Evolutionary conservation across 2,888 invertebrate genomes (phyloP).

Genomic region (Tetramorium bicarinatum): DNA sequence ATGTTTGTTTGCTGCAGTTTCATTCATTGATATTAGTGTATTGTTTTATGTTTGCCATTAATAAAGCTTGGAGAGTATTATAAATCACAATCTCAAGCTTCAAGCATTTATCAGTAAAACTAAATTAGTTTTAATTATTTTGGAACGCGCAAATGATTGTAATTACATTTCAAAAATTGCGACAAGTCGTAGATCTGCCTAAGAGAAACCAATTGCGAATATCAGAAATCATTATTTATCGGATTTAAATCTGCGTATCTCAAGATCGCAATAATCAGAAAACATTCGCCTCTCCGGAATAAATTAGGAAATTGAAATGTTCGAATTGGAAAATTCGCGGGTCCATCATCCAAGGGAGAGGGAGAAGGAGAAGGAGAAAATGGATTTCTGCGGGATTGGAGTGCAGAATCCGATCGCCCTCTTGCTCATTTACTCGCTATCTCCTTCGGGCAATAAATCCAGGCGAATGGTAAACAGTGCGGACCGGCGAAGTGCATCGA

Average conservation of each 20-base stretch:
- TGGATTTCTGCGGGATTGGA: conserved; percentile 57
- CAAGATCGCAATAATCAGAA: background rate
- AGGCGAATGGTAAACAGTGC: conserved; percentile 81
- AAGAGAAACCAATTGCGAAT: background rate
- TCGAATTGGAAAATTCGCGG: background rate
- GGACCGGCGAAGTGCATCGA: conserved; percentile 83
- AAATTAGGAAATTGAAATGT: background rate
- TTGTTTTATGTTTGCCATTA: background rate
- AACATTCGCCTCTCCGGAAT: background rate
- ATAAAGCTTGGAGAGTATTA: background rate
- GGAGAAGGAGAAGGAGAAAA: background rate
- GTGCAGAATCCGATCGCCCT: conserved; percentile 71
- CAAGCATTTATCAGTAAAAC: background rate
- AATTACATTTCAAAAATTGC: background rate
- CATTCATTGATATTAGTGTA: background rate
- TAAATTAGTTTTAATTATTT: background rate
- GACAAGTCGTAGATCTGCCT: background rate
- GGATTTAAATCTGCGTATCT: background rate
- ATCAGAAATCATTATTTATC: background rate
- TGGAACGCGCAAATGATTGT: background rate
- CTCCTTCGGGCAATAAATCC: conserved; percentile 81
- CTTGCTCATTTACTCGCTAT: conserved; percentile 71
- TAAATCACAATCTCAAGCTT: background rate
- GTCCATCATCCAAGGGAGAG: too few species aligned
- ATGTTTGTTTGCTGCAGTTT: background rate